phyloP scores from a whole-genome alignment of 2,797 vertebrate genomes.

The Takifugu rubripes region DNA sequence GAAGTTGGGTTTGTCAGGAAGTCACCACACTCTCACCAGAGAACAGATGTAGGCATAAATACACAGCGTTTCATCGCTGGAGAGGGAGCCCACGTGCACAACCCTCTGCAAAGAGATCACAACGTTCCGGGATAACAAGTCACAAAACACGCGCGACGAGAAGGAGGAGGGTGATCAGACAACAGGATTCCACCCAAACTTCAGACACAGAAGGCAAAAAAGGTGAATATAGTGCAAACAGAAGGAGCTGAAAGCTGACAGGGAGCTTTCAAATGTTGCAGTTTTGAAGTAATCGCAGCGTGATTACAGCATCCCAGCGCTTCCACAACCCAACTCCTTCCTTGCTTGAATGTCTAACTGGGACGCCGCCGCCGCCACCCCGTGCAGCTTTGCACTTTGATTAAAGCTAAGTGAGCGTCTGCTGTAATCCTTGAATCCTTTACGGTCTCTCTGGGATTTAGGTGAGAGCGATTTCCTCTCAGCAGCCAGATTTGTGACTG shows the following conservation, averaged over 20 bases:
- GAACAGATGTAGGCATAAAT: slow-evolving; percentile 43
- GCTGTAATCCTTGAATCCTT: slow-evolving; percentile 67
- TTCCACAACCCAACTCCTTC: slow-evolving; percentile 10
- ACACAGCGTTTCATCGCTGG: slow-evolving; percentile 21
- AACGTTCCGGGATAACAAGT: slow-evolving; percentile 42
- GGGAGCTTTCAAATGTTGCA: slow-evolving; percentile 24
- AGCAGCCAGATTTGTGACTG: slow-evolving; percentile 40
- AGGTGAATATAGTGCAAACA: background rate
- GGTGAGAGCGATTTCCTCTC: slow-evolving; percentile 64
- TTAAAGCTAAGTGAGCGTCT: slow-evolving; percentile 66
- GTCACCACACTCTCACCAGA: slow-evolving; percentile 6
- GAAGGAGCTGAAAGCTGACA: slow-evolving; percentile 8
- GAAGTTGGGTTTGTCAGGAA: slow-evolving; percentile 32
- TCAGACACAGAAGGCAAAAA: slow-evolving; percentile 17
- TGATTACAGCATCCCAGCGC: slow-evolving; percentile 33
- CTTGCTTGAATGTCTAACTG: slow-evolving; percentile 45
- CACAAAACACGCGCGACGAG: slow-evolving; percentile 22
- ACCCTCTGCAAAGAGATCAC: slow-evolving; percentile 48
- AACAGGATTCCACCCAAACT: slow-evolving; percentile 28
- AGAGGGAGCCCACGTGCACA: slow-evolving; percentile 23
- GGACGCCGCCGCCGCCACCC: slow-evolving; percentile 41
- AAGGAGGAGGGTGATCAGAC: slow-evolving; percentile 33
- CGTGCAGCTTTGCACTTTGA: slow-evolving; percentile 59
- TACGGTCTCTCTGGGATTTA: slow-evolving; percentile 65
- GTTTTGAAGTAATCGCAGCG: slow-evolving; percentile 23